phyloP scores from a whole-genome alignment of 2,797 vertebrate genomes.

The Esox masquinongy region DNA sequence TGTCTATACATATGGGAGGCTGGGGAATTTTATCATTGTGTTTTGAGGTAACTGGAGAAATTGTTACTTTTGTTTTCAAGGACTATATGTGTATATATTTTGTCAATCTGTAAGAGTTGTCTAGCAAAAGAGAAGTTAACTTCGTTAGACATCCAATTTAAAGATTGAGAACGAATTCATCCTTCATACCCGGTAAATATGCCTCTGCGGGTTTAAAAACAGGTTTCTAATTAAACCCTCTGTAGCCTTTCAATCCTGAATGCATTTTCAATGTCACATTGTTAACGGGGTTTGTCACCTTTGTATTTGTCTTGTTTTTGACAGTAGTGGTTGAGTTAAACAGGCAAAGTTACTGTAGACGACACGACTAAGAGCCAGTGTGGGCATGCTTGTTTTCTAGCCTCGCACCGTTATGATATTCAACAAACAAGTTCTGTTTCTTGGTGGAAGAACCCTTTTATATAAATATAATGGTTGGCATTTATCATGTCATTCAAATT shows the following conservation, averaged over 20 bases:
- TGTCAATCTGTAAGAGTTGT: not conserved
- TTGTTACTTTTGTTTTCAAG: not conserved
- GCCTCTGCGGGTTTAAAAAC: not conserved
- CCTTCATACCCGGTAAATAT: not conserved
- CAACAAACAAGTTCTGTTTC: not conserved
- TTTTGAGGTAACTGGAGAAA: not conserved
- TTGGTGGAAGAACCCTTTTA: not conserved
- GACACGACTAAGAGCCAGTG: not conserved
- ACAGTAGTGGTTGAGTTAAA: not conserved
- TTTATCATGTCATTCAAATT: not conserved
- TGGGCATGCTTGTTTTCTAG: not conserved
- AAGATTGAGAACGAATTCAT: not conserved
- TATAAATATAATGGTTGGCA: not conserved
- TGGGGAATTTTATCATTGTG: constrained; percentile 13
- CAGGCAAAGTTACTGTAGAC: not conserved
- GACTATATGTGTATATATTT: not conserved
- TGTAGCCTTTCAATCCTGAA: not conserved
- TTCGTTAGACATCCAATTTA: not conserved
- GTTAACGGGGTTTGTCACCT: not conserved
- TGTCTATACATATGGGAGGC: too few relatives aligned
- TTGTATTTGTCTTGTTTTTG: not conserved
- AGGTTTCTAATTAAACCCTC: not conserved
- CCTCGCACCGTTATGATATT: not conserved
- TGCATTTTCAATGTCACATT: not conserved
- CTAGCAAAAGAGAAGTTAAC: not conserved